A percentile compares a stretch with the other conserved stretches of the same genome.
phyloP scores from a whole-genome alignment of 2,113 vertebrate genomes.

The Planiliza haematocheilus region DNA sequence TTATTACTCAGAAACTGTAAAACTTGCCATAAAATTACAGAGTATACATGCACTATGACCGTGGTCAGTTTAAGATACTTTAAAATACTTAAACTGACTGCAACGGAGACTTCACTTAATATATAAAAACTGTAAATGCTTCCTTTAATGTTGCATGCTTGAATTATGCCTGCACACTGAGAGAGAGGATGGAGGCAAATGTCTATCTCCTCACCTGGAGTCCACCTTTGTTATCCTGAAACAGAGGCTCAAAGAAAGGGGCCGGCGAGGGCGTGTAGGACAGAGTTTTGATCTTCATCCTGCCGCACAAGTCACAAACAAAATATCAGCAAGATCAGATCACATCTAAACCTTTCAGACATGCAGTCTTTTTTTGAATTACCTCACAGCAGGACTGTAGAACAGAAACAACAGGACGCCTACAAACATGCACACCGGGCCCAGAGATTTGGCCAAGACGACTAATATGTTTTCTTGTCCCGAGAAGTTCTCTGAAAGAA shows the following conservation, averaged over 20 bases:
- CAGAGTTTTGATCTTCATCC: constrained; percentile 66
- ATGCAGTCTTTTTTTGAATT: not conserved
- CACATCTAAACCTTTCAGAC: not conserved
- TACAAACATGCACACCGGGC: constrained; percentile 22
- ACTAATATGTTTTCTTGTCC: not conserved
- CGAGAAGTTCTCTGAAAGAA: constrained; percentile 1
- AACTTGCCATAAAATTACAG: too few relatives aligned
- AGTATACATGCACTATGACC: too few relatives aligned
- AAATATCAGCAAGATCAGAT: not conserved
- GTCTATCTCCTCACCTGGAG: constrained; percentile 52
- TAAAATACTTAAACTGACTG: too few relatives aligned
- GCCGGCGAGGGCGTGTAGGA: constrained; percentile 60
- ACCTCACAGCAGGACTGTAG: constrained; percentile 56
- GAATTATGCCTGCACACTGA: too few relatives aligned
- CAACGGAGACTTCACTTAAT: too few relatives aligned
- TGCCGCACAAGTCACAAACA: constrained; percentile 6
- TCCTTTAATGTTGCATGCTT: too few relatives aligned
- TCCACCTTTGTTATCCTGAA: constrained; percentile 55
- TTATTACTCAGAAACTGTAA: too few relatives aligned
- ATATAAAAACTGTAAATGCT: too few relatives aligned
- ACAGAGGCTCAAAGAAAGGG: constrained; percentile 68
- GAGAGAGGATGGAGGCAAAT: too few relatives aligned
- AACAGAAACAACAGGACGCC: constrained; percentile 44
- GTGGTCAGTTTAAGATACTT: too few relatives aligned
- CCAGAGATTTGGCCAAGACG: constrained; percentile 44